Evolutionary conservation across 2,888 invertebrate genomes (phyloP).

Genomic region (Linnaemya tessellans): DNA sequence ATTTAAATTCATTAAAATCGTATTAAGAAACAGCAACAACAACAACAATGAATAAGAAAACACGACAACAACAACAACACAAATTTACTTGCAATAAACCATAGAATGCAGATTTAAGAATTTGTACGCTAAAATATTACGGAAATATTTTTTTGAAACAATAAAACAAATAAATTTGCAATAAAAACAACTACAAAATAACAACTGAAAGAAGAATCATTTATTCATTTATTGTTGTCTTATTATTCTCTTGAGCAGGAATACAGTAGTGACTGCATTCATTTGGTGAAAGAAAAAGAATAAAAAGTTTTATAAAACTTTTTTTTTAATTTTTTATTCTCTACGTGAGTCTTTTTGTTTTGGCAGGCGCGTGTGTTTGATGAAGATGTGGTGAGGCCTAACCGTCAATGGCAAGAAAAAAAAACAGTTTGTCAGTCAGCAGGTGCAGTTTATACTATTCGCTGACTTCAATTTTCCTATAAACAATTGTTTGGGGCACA

Average conservation of each 20-base stretch:
- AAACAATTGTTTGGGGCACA: conserved; percentile 57
- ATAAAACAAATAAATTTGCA: conserved; percentile 58
- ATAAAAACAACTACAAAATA: conserved; percentile 6
- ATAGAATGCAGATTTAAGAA: conserved; percentile 47
- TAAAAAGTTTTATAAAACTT: not conserved
- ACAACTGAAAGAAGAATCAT: conserved; percentile 20
- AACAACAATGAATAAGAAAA: not conserved
- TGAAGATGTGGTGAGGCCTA: conserved; percentile 12
- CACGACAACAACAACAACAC: conserved; percentile 8
- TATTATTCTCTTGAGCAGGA: conserved; percentile 35
- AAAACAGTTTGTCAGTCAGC: not conserved
- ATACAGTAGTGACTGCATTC: conserved; percentile 28
- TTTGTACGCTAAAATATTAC: conserved; percentile 68
- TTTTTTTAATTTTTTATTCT: conserved; percentile 22
- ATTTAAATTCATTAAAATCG: conserved; percentile 3
- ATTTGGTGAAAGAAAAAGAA: not conserved
- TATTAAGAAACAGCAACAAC: conserved; percentile 16
- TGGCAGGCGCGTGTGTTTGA: conserved; percentile 1
- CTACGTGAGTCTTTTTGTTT: conserved; percentile 44
- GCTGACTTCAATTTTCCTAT: conserved; percentile 17
- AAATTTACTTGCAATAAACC: conserved; percentile 24
- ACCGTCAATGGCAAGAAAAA: not conserved
- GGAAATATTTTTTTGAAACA: conserved; percentile 63
- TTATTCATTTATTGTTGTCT: conserved; percentile 20
- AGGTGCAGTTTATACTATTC: conserved; percentile 22